Base-by-base conservation (phyloP, 2,888 invertebrate genomes). In the Dorcus parallelipipedus region DNA sequence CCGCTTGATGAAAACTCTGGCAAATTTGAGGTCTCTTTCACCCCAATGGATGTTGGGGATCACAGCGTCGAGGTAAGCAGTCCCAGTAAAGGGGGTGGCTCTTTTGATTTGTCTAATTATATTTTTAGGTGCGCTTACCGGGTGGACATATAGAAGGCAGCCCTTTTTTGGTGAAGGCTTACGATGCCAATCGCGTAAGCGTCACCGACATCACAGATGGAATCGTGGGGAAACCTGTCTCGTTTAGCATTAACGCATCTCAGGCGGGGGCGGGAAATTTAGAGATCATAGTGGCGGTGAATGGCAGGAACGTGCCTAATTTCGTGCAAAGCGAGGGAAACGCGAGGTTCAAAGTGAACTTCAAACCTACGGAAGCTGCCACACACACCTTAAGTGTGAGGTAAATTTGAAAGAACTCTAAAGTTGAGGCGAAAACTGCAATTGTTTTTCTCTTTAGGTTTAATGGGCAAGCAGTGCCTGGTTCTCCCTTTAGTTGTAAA, bases 261-360 rank as follows among this genome's bases (percentile, higher is more conserved):
- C 88, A 89, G 73, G 89, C 89, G 17, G 84, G 97, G 62, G 96
- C 97, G 50, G 97, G 97, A 23, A 97, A 97, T 79, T 82, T 97
- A 73, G 97, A 98, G 81, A 97, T 98, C 54, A 97, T 97, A 61
- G 97, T 98, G 0, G 95, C 97, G 0, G 96, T 97, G 2, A 94
- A 91, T 71, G 95, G 95, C 9, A 88, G 95, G 72, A 98, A 98
- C 79, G 97, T 98, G 10, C 97, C 97, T 8, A 98, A 98, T 81
- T 97, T 95, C 76, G 97, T 98, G 1, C 95, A 96, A 73, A 93
- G 95, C 45, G 97, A 97, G 81, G 97, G 97, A 42, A 97, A 97
- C 77, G 97, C 97, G 0, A 88, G 94, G 69, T 98, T 98, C 73
- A 89, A 89, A 78, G 88, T 89, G 5, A 97, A 97, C 79, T 98